Conservation (phyloP, 2,113 vertebrate species). For the Clarias macrocephalus region DNA sequence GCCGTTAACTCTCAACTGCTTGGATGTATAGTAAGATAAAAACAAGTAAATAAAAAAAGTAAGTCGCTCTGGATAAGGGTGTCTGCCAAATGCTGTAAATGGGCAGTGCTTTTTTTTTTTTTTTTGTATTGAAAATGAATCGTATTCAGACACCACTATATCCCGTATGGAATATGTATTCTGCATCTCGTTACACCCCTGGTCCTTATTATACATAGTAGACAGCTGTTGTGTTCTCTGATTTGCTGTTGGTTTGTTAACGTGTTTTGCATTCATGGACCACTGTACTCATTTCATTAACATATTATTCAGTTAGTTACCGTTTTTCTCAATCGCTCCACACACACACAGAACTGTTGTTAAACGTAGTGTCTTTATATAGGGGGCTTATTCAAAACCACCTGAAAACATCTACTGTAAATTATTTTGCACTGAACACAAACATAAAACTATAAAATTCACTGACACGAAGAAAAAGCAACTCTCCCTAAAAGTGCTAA, state of each 20-base stretch:
- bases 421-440: not conserved
- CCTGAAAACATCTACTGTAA: not conserved
- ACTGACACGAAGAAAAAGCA: not conserved
- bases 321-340: conserved; percentile 19
- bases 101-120: not conserved
- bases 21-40: no score
- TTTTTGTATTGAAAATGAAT: not conserved
- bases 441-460: not conserved
- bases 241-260: not conserved
- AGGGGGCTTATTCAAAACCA: not conserved
- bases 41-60: no score
- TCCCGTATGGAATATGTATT: not conserved
- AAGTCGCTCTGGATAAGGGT: no score
- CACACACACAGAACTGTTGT: not conserved
- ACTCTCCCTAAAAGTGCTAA: not conserved
- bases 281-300: not conserved
- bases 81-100: no score
- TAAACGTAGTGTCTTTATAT: not conserved
- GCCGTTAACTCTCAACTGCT: no score
- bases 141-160: not conserved
- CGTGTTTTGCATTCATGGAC: not conserved
- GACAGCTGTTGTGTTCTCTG: not conserved
- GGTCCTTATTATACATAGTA: not conserved
- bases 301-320: conserved; percentile 14
- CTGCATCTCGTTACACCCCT: not conserved